Conservation (phyloP, 2,113 vertebrate genomes). For the Paedocypris sp. region DNA sequence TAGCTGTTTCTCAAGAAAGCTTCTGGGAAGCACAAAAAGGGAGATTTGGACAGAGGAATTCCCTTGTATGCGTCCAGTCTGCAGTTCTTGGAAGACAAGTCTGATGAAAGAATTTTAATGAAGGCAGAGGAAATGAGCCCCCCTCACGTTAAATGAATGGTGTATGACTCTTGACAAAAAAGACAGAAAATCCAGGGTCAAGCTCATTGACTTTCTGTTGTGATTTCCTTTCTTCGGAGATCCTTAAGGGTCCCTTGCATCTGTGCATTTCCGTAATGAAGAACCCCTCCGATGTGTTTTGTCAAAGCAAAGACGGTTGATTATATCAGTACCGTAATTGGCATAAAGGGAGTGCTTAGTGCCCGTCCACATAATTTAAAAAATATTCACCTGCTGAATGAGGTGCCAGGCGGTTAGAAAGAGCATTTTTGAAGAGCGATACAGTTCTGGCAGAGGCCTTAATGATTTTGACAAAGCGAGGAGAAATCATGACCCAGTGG, state of each 20-base stretch:
- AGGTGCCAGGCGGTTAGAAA: not conserved
- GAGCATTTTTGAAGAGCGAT: not conserved
- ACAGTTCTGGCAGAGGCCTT: slow-evolving; percentile 8
- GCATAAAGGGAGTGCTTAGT: not conserved
- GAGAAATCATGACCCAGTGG: slow-evolving; percentile 31
- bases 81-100: slow-evolving; percentile 20
- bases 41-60: not conserved
- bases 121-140: slow-evolving; percentile 36
- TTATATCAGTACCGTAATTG: not conserved
- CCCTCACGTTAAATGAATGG: slow-evolving; percentile 20
- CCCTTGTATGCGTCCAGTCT: slow-evolving; percentile 6
- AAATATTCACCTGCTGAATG: not conserved
- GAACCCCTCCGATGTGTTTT: not conserved
- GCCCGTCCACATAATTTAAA: not conserved
- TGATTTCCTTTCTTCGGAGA: not conserved
- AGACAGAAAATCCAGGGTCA: not conserved
- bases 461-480: slow-evolving; percentile 38
- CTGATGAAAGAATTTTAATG: slow-evolving; percentile 53
- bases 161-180: slow-evolving; percentile 4
- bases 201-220: not conserved
- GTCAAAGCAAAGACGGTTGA: not conserved
- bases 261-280: not conserved
- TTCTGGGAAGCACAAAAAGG: not conserved
- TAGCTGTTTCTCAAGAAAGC: slow-evolving; percentile 5
- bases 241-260: not conserved